Percentiles rank a stretch among this genome's conserved stretches.
Conservation (phyloP, 2,888 invertebrate genomes). For the Ormyrus rosae region DNA sequence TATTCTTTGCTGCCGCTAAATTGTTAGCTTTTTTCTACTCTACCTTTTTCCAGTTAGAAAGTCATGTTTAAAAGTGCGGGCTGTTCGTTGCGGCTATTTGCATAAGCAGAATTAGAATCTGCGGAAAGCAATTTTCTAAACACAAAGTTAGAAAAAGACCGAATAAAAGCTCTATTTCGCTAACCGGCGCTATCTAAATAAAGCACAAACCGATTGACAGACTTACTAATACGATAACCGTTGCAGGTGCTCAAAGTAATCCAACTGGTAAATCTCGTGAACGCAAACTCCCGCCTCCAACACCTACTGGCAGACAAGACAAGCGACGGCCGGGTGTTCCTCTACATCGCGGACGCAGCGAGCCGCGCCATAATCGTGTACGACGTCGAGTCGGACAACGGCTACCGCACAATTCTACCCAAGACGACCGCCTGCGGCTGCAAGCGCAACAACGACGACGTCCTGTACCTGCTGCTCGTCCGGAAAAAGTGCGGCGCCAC, state of each 20-base stretch:
- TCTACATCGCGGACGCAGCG: conserved; percentile 82
- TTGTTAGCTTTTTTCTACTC: too few species aligned
- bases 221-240: too few species aligned
- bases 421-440: conserved; percentile 75
- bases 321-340: conserved; percentile 79
- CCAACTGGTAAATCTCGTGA: conserved; percentile 77
- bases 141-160: not conserved
- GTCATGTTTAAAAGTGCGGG: too few species aligned
- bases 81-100: too few species aligned
- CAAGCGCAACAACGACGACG: conserved; percentile 75
- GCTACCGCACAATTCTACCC: conserved; percentile 80
- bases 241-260: conserved; percentile 81
- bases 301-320: conserved; percentile 83
- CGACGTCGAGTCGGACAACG: conserved; percentile 75
- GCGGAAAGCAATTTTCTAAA: not conserved
- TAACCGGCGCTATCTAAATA: too few species aligned
- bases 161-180: too few species aligned
- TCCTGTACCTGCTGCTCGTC: conserved; percentile 79
- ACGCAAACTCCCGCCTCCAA: conserved; percentile 81
- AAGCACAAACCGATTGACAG: too few species aligned
- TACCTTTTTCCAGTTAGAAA: too few species aligned
- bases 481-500: conserved; percentile 77
- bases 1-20: too few species aligned
- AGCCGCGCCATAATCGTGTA: conserved; percentile 79
- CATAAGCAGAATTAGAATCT: too few species aligned